Base-by-base conservation (phyloP, 2,113 vertebrate species). In the Cephalopterus ornatus region DNA sequence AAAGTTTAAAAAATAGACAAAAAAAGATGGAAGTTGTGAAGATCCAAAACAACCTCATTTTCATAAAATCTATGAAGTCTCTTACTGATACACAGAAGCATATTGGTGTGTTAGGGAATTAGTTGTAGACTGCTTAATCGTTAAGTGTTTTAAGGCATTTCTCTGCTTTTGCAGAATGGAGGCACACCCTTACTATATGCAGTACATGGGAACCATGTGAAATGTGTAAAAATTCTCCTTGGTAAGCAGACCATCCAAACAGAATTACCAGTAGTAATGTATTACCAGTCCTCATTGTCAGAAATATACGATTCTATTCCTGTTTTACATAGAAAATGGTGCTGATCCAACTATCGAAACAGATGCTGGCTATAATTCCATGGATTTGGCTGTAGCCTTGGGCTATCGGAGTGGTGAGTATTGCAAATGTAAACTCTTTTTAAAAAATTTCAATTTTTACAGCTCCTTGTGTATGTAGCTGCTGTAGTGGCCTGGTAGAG, bases 341-440 rank as follows among this genome's bases (percentile, higher is more conserved):
- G 98, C 99, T 74, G 99, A 99, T 96, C 99, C 99, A 68, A 99
- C 99, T 79, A 97, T 98, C 2, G 99, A 99, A 98, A 99, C 99
- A 1, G 99, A 99, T 68, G 99, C 99, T 85, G 99, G 99, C 52
- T 99, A 99, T 96, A 99, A 99, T 97, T 99, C 99, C 52, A 99
- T 99, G 99, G 99, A 99, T 97, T 98, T 99, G 97, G 99, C 99
- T 78, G 99, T 99, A 82, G 99, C 99, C 21, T 98, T 99, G 98
- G 99, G 99, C 56, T 99, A 99, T 95, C 98, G 99, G 77, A 99
- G 99, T 95, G 99, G 99, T 99, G 97, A 93, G 98, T 97, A 85
- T 47, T 89, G 71, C 42, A 71, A 74, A 49, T 56, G 21, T 32
- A 46, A 61, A 42, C 20, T 8, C 7, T 65, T 95, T 61, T 5